These are phyloP conservation scores for Palythoa grandiflora DNA, from an alignment of 92 coral and sea anemone genomes.

Conservation along the genomic window DNA sequence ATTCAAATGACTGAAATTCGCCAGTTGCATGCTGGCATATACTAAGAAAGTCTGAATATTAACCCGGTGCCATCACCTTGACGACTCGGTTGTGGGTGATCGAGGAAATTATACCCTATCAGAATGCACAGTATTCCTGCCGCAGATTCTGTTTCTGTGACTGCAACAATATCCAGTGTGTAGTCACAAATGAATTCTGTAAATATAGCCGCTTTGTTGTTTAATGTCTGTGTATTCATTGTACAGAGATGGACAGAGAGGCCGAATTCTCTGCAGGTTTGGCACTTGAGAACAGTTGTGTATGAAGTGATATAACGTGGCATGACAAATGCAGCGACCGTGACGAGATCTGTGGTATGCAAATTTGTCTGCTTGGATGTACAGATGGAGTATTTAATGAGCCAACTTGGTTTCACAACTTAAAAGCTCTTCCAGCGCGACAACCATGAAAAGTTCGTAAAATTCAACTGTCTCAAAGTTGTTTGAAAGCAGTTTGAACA, in stretches of 20 bases:
- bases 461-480: not conserved
- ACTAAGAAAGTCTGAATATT: too few species aligned
- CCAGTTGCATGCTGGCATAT: too few species aligned
- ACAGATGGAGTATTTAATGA: not conserved
- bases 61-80: too few species aligned
- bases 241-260: not conserved
- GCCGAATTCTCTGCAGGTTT: conserved; percentile 12
- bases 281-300: not conserved
- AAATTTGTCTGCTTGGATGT: not conserved
- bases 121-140: too few species aligned
- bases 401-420: not conserved
- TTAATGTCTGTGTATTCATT: too few species aligned
- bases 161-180: too few species aligned
- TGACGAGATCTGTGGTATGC: not conserved
- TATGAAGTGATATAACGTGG: not conserved
- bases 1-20: too few species aligned
- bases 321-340: not conserved
- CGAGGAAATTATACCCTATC: too few species aligned
- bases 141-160: too few species aligned
- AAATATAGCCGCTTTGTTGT: too few species aligned
- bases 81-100: too few species aligned
- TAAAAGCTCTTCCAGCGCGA: conserved; percentile 1
- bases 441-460: conserved; percentile 3
- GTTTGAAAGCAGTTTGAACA: not conserved
- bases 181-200: too few species aligned